Evolutionary conservation across 2,888 invertebrate species (phyloP), one percentile per base, ranked within the genome.

Genomic region (Sialis fuliginosa): DNA sequence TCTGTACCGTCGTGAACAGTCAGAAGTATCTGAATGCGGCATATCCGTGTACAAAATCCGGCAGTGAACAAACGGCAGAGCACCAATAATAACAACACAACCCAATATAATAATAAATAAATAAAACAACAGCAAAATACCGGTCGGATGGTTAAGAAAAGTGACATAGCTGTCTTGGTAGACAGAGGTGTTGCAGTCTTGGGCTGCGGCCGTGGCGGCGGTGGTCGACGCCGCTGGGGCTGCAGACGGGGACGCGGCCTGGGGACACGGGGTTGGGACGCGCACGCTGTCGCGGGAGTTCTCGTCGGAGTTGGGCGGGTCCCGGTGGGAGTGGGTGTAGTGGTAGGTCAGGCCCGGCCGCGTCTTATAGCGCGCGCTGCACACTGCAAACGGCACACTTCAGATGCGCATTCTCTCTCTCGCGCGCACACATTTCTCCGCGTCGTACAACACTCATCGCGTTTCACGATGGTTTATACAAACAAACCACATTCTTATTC

Each of bases 291-390:
- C 66, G 57, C 67, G 62, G 56, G 60, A 67, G 59, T 68, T 66
- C 57, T 65, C 64, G 55, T 68, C 66, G 57, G 64, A 66, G 39
- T 47, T 47, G 60, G 59, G 67, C 52, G 72, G 69, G 60, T 75
- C 74, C 66, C 75, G 75, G 76, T 90, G 89, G 61, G 87, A 86
- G 73, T 91, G 91, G 62, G 84, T 82, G 76, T 86, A 88, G 78
- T 95, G 93, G 75, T 93, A 93, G 58, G 88, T 90, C 63, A 95
- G 78, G 56, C 93, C 93, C 55, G 93, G 91, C 56, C 92, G 79
- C 54, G 92, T 92, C 77, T 95, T 93, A 81, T 95, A 93, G 62
- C 91, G 82, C 60, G 90, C 90, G 65, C 89, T 87, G 77, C 93
- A 95, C 65, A 88, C 89, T 89, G 79, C 67, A 76, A 69, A 63